Conservation (phyloP, 2,888 invertebrate genomes). For the Tipula confusa region DNA sequence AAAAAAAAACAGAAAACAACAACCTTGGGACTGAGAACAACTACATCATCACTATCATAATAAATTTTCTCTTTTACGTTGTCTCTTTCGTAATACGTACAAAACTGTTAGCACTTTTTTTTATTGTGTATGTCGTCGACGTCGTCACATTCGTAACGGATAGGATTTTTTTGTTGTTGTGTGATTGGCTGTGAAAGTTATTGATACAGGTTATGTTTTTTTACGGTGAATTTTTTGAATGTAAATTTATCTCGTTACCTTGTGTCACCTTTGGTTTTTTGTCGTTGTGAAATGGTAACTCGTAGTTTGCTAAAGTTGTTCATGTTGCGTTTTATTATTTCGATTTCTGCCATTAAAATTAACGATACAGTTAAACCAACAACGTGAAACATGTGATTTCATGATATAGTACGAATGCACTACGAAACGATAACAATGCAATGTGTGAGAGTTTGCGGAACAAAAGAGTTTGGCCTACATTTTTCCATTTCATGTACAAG, state of each 20-base stretch:
- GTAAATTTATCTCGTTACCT: background rate
- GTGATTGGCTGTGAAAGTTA: conserved; percentile 1
- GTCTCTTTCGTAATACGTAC: background rate
- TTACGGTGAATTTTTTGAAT: background rate
- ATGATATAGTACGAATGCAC: background rate
- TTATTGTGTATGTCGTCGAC: background rate
- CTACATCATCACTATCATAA: background rate
- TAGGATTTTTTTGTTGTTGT: background rate
- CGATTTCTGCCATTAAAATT: background rate
- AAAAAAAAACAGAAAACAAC: background rate
- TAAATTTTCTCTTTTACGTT: background rate
- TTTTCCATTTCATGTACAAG: background rate
- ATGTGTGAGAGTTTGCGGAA: background rate
- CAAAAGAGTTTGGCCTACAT: background rate
- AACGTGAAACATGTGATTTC: background rate
- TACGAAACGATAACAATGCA: background rate
- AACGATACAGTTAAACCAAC: background rate
- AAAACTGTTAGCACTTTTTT: background rate
- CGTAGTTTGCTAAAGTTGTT: background rate
- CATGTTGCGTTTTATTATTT: background rate
- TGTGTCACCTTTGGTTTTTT: background rate
- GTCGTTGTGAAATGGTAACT: background rate
- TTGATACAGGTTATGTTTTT: conserved; percentile 1
- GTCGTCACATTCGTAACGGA: background rate
- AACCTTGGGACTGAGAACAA: background rate